Evolutionary conservation across 1,140 invertebrate genomes (phyloP).

Genomic region (Eufriesea mexicana): DNA sequence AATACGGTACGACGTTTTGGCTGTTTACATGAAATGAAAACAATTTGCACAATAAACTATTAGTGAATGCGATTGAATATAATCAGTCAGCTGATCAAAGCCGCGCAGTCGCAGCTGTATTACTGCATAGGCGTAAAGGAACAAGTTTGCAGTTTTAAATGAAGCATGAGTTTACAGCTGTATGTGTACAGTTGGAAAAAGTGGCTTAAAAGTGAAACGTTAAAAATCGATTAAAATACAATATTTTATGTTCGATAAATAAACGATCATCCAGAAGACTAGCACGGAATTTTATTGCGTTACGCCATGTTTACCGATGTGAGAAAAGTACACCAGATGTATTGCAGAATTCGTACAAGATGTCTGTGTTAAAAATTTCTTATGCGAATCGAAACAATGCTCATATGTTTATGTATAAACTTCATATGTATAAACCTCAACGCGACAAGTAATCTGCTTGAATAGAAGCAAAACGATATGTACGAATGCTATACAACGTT

Average conservation of each 20-base stretch:
- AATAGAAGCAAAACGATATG: background rate
- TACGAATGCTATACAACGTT: background rate
- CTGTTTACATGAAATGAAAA: background rate
- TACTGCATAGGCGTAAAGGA: conserved; percentile 31
- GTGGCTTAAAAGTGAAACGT: background rate
- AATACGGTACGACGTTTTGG: background rate
- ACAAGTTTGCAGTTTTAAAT: conserved; percentile 28
- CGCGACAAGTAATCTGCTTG: background rate
- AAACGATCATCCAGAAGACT: background rate
- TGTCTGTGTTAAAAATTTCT: conserved; percentile 27
- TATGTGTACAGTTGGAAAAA: background rate
- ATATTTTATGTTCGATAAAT: too few relatives aligned
- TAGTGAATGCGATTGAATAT: conserved; percentile 11
- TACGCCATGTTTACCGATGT: conserved; percentile 30
- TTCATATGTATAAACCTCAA: background rate
- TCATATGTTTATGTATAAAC: conserved; percentile 13
- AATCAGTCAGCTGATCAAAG: conserved; percentile 36
- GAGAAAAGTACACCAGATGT: conserved; percentile 18
- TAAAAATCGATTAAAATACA: background rate
- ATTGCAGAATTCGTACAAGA: conserved; percentile 13
- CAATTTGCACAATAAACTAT: background rate
- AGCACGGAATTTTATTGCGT: background rate
- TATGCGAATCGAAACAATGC: background rate
- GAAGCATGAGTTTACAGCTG: background rate
- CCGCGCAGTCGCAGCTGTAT: conserved; percentile 29